Conservation (phyloP, 1,140 invertebrate species). For the Philotrypesis tridentata region DNA sequence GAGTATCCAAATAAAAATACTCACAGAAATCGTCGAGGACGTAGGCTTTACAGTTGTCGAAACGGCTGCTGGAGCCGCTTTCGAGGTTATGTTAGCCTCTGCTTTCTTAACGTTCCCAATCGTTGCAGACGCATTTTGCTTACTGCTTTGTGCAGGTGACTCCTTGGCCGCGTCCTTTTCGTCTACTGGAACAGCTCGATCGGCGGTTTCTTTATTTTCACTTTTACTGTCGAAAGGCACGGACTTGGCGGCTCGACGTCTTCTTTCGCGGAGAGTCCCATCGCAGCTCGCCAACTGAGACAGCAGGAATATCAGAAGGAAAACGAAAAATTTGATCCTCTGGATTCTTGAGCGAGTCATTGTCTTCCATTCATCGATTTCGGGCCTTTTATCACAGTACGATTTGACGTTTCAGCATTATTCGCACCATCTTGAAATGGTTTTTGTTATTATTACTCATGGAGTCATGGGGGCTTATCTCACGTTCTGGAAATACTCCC, state of each 20-base stretch:
- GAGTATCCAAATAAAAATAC: background rate
- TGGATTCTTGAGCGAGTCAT: constrained; percentile 63
- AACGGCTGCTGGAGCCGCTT: background rate
- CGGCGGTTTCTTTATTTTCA: background rate
- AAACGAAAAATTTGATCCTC: constrained; percentile 60
- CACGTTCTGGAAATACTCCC: background rate
- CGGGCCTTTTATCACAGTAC: background rate
- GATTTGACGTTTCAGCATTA: constrained; percentile 7
- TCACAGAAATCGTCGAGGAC: constrained; percentile 18
- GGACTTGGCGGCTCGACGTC: constrained; percentile 1
- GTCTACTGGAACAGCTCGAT: background rate
- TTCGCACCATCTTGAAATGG: background rate
- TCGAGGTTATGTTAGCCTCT: constrained; percentile 54
- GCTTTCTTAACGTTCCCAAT: constrained; percentile 38
- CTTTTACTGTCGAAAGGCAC: constrained; percentile 18
- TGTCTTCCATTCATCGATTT: constrained; percentile 5
- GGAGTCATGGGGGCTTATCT: background rate
- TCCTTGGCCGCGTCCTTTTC: background rate
- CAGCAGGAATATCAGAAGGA: constrained; percentile 59
- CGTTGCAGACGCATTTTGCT: constrained; percentile 7
- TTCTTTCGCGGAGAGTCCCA: constrained; percentile 52
- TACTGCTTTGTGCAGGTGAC: background rate
- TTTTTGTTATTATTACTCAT: constrained; percentile 22
- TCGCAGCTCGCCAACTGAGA: constrained; percentile 55
- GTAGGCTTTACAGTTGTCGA: constrained; percentile 45